A percentile compares a stretch with the other conserved stretches of the same genome.
Conservation (phyloP, 2,113 vertebrate species). For the Corvus cornix region DNA sequence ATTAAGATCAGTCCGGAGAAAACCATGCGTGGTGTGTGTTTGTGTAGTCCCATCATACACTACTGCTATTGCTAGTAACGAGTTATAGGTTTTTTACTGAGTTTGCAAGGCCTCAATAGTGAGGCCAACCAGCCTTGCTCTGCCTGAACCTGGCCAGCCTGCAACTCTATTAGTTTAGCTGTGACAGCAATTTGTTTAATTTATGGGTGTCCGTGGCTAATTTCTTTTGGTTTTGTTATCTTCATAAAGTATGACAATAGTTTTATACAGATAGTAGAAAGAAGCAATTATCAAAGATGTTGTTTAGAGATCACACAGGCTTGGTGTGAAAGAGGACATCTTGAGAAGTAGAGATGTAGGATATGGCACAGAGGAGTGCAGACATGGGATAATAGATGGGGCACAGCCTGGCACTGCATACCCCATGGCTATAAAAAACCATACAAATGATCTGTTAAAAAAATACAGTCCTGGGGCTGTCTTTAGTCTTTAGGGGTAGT, state of each 20-base stretch:
- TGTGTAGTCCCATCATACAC: no score
- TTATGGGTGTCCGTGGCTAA: background rate
- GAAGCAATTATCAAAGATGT: background rate
- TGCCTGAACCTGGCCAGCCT: background rate
- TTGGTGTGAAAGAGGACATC: background rate
- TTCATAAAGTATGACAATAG: background rate
- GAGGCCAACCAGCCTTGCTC: background rate
- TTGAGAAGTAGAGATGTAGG: background rate
- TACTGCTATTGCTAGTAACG: background rate
- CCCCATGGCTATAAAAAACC: background rate
- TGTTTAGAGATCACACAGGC: background rate
- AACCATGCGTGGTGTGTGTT: background rate
- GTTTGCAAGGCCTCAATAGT: background rate
- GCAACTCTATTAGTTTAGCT: background rate
- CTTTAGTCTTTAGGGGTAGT: background rate
- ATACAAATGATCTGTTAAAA: background rate
- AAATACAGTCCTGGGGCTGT: background rate
- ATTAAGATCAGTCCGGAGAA: background rate
- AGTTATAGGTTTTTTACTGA: fast-evolving
- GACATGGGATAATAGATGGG: background rate
- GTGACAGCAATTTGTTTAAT: background rate
- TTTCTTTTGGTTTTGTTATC: background rate
- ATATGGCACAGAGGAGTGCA: background rate
- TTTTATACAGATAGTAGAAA: background rate
- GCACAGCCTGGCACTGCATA: background rate